Evolutionary conservation across 2,888 invertebrate genomes (phyloP).

Genomic region (Nomada fucata): DNA sequence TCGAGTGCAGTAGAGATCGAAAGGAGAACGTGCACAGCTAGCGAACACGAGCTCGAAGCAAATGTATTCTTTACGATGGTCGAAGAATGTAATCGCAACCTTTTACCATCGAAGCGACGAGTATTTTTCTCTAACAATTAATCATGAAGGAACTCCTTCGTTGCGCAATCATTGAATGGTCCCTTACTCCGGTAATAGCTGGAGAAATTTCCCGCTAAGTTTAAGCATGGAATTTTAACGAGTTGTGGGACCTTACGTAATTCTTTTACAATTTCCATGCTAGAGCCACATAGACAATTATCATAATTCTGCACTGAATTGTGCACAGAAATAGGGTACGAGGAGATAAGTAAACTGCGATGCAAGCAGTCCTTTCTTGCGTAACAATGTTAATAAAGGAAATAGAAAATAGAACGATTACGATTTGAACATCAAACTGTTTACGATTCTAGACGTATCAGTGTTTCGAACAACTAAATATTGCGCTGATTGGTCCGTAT

Average conservation of each 20-base stretch:
- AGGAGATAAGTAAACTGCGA: not conserved
- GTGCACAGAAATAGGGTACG: not conserved
- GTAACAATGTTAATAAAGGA: not conserved
- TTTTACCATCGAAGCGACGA: conserved; percentile 51
- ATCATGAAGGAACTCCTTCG: conserved; percentile 19
- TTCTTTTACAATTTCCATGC: conserved; percentile 46
- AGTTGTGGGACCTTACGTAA: conserved; percentile 21
- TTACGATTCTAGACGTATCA: too few species aligned
- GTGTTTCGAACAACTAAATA: too few species aligned
- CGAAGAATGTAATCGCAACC: conserved; percentile 21
- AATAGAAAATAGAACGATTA: too few species aligned
- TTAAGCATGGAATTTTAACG: not conserved
- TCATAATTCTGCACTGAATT: conserved; percentile 12
- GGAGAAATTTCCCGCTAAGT: not conserved
- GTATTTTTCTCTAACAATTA: conserved; percentile 12
- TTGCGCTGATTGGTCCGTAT: too few species aligned
- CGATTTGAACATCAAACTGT: too few species aligned
- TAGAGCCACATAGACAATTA: conserved; percentile 36
- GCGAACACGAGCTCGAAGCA: conserved; percentile 26
- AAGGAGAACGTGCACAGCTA: conserved; percentile 33
- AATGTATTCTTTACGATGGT: conserved; percentile 26
- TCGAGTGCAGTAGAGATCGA: conserved; percentile 23
- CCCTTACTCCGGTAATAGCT: conserved; percentile 1
- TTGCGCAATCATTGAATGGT: not conserved
- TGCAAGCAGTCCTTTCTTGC: too few species aligned